A percentile compares a stretch with the other conserved stretches of the same genome.
These are phyloP conservation scores for Selene dorsalis DNA, from an alignment of 2,797 vertebrate species.

Conservation along the genomic window DNA sequence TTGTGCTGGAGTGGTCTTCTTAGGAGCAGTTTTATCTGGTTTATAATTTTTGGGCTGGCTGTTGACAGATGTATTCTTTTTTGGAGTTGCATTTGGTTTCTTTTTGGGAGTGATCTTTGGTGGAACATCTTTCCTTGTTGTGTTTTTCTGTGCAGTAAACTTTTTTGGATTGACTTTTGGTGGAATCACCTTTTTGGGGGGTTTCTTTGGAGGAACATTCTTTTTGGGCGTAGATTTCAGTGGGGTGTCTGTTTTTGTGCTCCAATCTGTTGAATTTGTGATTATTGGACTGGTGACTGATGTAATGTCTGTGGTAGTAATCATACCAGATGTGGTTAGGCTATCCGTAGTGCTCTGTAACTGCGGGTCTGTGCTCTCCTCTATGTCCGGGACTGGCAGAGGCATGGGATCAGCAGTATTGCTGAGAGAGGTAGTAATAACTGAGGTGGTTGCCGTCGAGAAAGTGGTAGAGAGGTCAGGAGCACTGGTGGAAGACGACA, in stretches of 20 bases:
- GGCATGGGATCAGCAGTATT: conserved; percentile 35
- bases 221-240: conserved; percentile 58
- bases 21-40: conserved; percentile 11
- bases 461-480: conserved; percentile 15
- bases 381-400: conserved; percentile 46
- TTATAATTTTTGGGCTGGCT: not conserved
- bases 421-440: conserved; percentile 35
- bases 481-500: conserved; percentile 19
- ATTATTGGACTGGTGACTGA: conserved; percentile 24
- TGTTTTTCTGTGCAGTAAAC: conserved; percentile 37
- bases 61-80: conserved; percentile 34
- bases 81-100: conserved; percentile 32
- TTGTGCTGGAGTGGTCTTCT: conserved; percentile 1
- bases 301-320: conserved; percentile 2
- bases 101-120: conserved; percentile 49
- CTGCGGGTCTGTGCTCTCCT: conserved; percentile 27
- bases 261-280: conserved; percentile 21
- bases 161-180: conserved; percentile 59
- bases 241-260: conserved; percentile 15
- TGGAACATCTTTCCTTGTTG: conserved; percentile 37
- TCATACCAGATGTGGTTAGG: conserved; percentile 33
- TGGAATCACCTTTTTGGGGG: conserved; percentile 20
- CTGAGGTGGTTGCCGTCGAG: conserved; percentile 24
- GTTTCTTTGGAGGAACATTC: conserved; percentile 55
- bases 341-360: conserved; percentile 33